Evolutionary conservation across 1,140 invertebrate genomes (phyloP).

Genomic region (Drosophila paulistorum): DNA sequence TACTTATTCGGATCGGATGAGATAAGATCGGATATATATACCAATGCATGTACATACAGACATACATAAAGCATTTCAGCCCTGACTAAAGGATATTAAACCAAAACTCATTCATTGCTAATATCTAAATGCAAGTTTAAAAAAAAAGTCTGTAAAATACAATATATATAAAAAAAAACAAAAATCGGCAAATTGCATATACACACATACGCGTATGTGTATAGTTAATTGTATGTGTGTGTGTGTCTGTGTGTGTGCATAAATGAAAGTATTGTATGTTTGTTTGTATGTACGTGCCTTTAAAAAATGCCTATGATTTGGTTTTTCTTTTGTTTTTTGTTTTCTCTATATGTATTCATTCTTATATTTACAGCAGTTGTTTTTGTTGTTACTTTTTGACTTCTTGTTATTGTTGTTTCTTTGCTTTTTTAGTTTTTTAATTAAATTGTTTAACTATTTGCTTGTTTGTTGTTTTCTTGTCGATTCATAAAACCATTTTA

Average conservation of each 20-base stretch:
- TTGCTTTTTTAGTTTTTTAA: conserved; percentile 26
- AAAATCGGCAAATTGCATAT: conserved; percentile 63
- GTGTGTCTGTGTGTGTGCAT: not conserved
- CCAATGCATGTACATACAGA: too few species aligned
- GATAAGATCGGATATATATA: too few species aligned
- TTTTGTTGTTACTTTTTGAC: conserved; percentile 32
- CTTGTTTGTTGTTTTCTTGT: conserved; percentile 17
- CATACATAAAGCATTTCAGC: too few species aligned
- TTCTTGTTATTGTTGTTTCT: conserved; percentile 12
- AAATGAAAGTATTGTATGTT: not conserved
- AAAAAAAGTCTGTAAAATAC: not conserved
- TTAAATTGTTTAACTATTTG: conserved; percentile 30
- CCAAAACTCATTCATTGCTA: not conserved
- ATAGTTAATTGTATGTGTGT: not conserved
- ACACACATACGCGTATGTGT: conserved; percentile 26
- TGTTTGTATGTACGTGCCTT: conserved; percentile 54
- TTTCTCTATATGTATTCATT: conserved; percentile 79
- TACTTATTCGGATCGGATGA: too few species aligned
- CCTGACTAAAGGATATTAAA: not conserved
- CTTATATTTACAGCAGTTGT: conserved; percentile 80
- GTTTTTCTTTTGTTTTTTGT: conserved; percentile 24
- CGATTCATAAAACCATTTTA: conserved; percentile 50
- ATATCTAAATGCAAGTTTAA: not conserved
- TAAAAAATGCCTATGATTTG: conserved; percentile 78
- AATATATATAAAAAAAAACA: not conserved